phyloP scores from a whole-genome alignment of 2,888 invertebrate genomes.

The Xestobium rufovillosum region DNA sequence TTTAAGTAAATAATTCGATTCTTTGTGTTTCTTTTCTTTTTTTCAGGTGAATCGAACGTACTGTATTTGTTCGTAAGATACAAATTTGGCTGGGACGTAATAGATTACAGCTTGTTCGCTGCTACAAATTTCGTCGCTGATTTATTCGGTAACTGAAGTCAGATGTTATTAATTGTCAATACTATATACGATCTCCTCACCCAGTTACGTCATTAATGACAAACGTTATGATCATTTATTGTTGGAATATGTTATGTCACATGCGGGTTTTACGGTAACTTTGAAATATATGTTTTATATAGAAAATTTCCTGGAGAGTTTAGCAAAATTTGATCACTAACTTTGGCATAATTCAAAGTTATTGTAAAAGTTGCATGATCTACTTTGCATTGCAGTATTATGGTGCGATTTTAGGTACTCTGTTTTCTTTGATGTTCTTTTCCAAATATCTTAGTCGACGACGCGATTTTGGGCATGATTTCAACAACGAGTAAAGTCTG shows the following conservation, averaged over 20 bases:
- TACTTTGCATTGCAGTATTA: slow-evolving; percentile 56
- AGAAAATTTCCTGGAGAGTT: too few relatives aligned
- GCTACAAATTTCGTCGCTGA: slow-evolving; percentile 72
- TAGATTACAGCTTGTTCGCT: slow-evolving; percentile 72
- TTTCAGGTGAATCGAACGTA: slow-evolving; percentile 72
- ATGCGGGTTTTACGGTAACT: too few relatives aligned
- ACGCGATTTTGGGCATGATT: slow-evolving; percentile 36
- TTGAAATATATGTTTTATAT: too few relatives aligned
- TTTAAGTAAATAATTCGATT: too few relatives aligned
- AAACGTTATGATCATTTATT: too few relatives aligned
- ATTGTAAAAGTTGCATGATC: too few relatives aligned
- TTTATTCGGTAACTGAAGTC: slow-evolving; percentile 63
- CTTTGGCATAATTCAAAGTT: too few relatives aligned
- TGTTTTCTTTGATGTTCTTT: slow-evolving; percentile 34
- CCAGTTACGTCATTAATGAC: too few relatives aligned
- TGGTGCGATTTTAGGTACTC: slow-evolving; percentile 38
- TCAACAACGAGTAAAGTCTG: slow-evolving; percentile 37
- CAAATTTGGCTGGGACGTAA: slow-evolving; percentile 76
- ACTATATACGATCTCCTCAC: too few relatives aligned
- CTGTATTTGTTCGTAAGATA: slow-evolving; percentile 72
- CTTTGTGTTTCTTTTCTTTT: too few relatives aligned
- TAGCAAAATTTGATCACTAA: too few relatives aligned
- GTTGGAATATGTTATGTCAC: too few relatives aligned
- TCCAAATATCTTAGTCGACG: slow-evolving; percentile 35
- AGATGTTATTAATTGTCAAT: slow-evolving; percentile 9